Conservation (phyloP, 2,113 vertebrate species). For the Danionella cerebrum region DNA sequence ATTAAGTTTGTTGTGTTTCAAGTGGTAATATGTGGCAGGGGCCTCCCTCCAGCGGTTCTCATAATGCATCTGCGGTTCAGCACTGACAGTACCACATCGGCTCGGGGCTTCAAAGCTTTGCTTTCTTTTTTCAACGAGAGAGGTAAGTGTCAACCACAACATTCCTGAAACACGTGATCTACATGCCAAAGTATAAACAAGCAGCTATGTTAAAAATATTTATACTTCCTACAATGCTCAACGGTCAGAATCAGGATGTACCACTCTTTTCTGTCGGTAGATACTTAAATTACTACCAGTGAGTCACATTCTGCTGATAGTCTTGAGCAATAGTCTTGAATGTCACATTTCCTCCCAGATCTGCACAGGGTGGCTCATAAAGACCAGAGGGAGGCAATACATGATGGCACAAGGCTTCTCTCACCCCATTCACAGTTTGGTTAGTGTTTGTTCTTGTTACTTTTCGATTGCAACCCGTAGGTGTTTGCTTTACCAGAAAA, state of each 20-base stretch:
- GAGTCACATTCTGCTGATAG: not conserved
- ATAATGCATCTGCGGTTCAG: constrained; percentile 69
- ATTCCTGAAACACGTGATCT: not conserved
- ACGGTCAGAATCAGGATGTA: no score
- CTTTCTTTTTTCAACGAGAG: constrained; percentile 62
- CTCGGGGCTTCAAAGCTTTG: constrained; percentile 63
- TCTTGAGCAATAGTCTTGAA: no score
- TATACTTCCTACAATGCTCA: not conserved
- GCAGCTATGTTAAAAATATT: not conserved
- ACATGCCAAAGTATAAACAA: not conserved
- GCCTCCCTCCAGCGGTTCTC: constrained; percentile 57
- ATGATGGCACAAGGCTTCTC: not conserved
- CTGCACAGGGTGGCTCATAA: not conserved
- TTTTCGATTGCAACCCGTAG: not conserved
- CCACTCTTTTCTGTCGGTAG: no score
- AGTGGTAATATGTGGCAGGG: constrained; percentile 68
- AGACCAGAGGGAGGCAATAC: not conserved
- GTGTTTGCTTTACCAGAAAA: not conserved
- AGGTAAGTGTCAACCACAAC: constrained; percentile 59
- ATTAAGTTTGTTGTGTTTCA: not conserved
- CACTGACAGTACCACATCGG: constrained; percentile 61
- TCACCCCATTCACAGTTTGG: not conserved
- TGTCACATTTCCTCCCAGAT: constrained; percentile 13
- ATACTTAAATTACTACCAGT: no score
- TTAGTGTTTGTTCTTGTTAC: constrained; percentile 3